A percentile compares a stretch with the other conserved stretches of the same genome.
phyloP scores from a whole-genome alignment of 2,797 vertebrate species.

The Platyrinchus mystaceus region DNA sequence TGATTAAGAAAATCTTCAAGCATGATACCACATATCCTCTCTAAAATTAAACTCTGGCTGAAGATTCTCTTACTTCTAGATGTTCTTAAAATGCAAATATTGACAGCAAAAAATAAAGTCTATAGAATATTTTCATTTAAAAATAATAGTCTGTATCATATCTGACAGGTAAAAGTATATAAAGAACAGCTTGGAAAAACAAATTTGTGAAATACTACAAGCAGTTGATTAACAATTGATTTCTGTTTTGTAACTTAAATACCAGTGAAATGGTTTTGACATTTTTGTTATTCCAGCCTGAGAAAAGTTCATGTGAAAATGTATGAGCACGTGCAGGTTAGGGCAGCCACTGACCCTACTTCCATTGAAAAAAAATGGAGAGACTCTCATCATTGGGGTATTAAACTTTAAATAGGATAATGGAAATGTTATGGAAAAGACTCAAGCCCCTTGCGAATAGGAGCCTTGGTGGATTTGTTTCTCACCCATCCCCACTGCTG shows the following conservation, averaged over 20 bases:
- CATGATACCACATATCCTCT: conserved; percentile 60
- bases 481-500: conserved; percentile 53
- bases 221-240: not conserved
- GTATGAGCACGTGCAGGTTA: not conserved
- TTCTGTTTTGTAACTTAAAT: not conserved
- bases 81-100: not conserved
- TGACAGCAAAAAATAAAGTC: not conserved
- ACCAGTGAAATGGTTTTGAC: not conserved
- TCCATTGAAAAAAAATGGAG: not conserved
- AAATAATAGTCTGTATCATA: not conserved
- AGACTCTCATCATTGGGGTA: not conserved
- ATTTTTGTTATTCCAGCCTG: not conserved
- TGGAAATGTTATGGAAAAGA: conserved; percentile 29
- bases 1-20: conserved; percentile 69
- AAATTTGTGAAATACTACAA: not conserved
- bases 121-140: not conserved
- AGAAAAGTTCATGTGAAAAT: not conserved
- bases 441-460: not conserved
- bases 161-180: not conserved
- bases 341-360: not conserved
- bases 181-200: not conserved
- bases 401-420: conserved; percentile 46
- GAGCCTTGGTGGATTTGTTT: conserved; percentile 43
- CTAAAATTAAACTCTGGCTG: conserved; percentile 66
- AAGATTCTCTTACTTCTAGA: conserved; percentile 22